Base-by-base conservation (phyloP, 2,888 invertebrate species). In the Leptogaster cylindrica region DNA sequence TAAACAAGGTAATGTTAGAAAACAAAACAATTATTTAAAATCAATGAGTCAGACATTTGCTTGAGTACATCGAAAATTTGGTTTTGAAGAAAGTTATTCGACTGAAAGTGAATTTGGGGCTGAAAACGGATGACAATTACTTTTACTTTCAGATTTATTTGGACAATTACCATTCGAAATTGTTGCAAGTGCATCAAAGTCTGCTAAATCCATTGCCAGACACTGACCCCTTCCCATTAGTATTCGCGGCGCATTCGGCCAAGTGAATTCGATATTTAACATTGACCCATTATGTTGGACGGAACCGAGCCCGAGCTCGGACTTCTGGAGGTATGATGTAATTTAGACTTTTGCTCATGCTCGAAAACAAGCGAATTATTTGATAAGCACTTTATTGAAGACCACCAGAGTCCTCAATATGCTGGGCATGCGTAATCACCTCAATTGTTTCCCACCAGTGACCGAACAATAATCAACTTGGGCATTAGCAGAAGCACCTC, bases 191-290 rank as follows among this genome's bases (percentile, higher is more conserved):
- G 31, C 52, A 52, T 33, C 31, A 52, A 33, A 18, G 33, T 20
- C n/a, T 1, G 0, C 31, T 31, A n/a, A 31, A 33, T 18, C 41
- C 61, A 61, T 61, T 61, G 61, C 44, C 61, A 61, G 41, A 27
- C 61, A 61, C 39, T 61, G 61, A 61, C 61, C 61, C 41, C 61
- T 61, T 61, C 44, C 36, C 2, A 41, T 61, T 61, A 58, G 36
- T 58, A 58, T 58, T 39, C 41, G 41, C 18, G n/a, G 25, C 50
- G 50, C 52, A 52, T 16, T 12, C n/a, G n/a, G n/a, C 20, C 36
- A 25, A 36, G 55, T 36, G 20, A 12, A 20, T 39, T 36, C 28
- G 23, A 39, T 25, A 23, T 14, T 39, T 58, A 64, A 64, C 64
- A 64, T 64, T 64, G 64, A 64, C 64, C 64, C 33, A 64, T 33